Conservation (phyloP, 2,113 vertebrate genomes). For the Numenius arquata region DNA sequence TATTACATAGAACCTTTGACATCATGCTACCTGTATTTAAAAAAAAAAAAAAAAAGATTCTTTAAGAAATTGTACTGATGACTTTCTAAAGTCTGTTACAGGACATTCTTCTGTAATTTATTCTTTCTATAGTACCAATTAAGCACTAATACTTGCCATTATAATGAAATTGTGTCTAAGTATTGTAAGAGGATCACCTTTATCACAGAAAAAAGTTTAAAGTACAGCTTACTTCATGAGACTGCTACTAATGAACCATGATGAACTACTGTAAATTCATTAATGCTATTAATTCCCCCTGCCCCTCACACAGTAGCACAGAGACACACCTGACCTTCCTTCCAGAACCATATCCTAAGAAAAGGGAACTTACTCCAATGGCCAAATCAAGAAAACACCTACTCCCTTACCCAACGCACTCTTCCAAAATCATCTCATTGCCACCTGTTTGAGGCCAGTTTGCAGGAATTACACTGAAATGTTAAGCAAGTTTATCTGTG, state of each 20-base stretch:
- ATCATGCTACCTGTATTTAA: not conserved
- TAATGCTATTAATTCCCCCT: not conserved
- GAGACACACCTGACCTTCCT: not conserved
- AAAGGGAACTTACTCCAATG: not conserved
- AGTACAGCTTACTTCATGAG: not conserved
- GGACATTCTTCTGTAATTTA: not conserved
- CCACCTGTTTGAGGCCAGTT: not conserved
- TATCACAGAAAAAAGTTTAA: not conserved
- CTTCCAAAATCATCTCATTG: not conserved
- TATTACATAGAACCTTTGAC: not conserved
- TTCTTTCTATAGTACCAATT: not conserved
- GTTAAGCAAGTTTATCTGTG: not conserved
- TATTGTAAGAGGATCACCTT: not conserved
- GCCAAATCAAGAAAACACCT: not conserved
- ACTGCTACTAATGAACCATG: not conserved
- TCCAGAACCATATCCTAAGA: not conserved
- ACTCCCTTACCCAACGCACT: fast-evolving
- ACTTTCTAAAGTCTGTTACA: not conserved
- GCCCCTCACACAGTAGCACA: not conserved
- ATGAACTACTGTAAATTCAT: not conserved
- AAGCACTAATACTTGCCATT: not conserved
- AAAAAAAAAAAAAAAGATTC: not conserved
- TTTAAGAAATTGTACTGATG: not conserved
- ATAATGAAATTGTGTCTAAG: not conserved
- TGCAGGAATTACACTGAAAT: not conserved